Evolutionary conservation across 2,113 vertebrate genomes (phyloP).

Genomic region (Salminus brasiliensis): DNA sequence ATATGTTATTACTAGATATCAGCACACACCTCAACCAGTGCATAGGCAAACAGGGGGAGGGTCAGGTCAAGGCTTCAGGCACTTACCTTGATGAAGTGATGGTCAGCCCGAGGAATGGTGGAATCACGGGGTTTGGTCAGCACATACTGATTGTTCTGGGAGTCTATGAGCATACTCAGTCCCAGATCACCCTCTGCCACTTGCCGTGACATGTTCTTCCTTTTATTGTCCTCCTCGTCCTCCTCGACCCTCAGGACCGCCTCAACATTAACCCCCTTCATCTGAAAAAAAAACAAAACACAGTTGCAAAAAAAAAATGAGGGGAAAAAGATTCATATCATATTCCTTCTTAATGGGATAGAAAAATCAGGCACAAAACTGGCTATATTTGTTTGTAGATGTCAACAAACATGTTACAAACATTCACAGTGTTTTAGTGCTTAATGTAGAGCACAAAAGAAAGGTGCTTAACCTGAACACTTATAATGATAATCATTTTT

Average conservation of each 20-base stretch:
- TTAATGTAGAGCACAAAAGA: too few species aligned
- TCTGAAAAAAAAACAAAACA: slow-evolving; percentile 65
- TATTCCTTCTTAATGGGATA: too few species aligned
- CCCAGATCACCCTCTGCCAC: slow-evolving; percentile 87
- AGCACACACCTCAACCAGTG: too few species aligned
- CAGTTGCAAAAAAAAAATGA: not conserved
- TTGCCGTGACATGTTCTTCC: slow-evolving; percentile 85
- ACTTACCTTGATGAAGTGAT: slow-evolving; percentile 90
- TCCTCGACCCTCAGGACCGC: slow-evolving; percentile 94
- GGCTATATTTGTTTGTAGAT: too few species aligned
- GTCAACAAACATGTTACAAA: too few species aligned
- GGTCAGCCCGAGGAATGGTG: slow-evolving; percentile 93
- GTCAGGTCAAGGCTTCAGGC: too few species aligned
- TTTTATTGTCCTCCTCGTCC: slow-evolving; percentile 85
- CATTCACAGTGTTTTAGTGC: too few species aligned
- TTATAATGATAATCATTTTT: too few species aligned
- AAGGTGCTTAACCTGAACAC: too few species aligned
- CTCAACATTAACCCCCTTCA: slow-evolving; percentile 95
- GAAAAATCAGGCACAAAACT: too few species aligned
- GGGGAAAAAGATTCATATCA: not conserved
- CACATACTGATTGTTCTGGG: slow-evolving; percentile 97
- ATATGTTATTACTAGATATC: too few species aligned
- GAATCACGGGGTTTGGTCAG: slow-evolving; percentile 94
- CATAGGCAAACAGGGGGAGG: too few species aligned
- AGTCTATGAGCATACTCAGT: slow-evolving; percentile 98